Base-by-base conservation (phyloP, 2,113 vertebrate species). In the Benitochromis conjunctus region DNA sequence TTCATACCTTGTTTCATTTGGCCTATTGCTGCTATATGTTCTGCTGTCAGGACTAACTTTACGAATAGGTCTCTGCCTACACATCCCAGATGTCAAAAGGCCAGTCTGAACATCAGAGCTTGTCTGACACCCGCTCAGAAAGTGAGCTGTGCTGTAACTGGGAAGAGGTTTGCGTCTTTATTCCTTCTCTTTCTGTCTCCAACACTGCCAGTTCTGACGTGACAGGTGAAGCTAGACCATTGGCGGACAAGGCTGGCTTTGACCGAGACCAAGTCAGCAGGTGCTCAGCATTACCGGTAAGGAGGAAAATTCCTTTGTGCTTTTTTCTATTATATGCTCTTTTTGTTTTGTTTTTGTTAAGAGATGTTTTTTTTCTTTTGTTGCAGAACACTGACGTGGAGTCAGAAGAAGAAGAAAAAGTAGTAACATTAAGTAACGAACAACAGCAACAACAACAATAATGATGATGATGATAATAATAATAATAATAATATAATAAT, bases 361-460 rank as follows among this genome's bases (percentile, higher is more conserved):
- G 2, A 74, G 19, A n/a, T 62, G 3, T 2, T 2, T 29, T 5
- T 48, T 38, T 80, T 64, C 64, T 12, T 56, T 82, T 86, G 14
- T 51, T 83, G 54, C 80, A 92, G 88, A 71, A 76, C 2, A 55
- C 19, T 80, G 92, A 85, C 60, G 93, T 91, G 93, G 54, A 92
- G 87, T 92, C 86, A 88, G 14, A 74, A 26, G 41, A 46, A 46
- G 2, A 46, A 11, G 7, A 77, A 14, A 34, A 76, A 76, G 16
- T 88, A 48, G 2, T 4, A 31, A n/a, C 4, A 64, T 11, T 11
- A 38, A 64, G 60, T 38, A 64, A 64, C 19, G 34, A 64, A 38
- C 38, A 64, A 34, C 60, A 64, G n/a, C 18, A 64, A 38, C 18
- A 10, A 16, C 4, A 24, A 26, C 21, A 7, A 41, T 66, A 13